These are phyloP conservation scores for Coendou prehensilis DNA, from an alignment of 2,797 vertebrate genomes.

Conservation along the genomic window DNA sequence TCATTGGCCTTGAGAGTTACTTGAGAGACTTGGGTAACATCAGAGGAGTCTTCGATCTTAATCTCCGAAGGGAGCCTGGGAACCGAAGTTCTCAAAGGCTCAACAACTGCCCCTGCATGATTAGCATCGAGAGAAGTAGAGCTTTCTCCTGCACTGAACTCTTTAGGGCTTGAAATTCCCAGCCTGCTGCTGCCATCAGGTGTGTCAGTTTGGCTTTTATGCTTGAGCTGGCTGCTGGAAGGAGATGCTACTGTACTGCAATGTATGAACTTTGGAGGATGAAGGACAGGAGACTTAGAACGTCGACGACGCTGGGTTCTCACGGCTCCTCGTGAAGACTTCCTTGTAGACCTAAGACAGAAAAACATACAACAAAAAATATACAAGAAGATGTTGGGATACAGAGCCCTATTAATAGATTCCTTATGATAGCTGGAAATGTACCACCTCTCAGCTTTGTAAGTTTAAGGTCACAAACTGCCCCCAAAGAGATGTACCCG, in stretches of 20 bases:
- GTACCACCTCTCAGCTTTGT: not conserved
- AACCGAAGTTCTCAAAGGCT: constrained; percentile 83
- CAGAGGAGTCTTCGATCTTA: constrained; percentile 82
- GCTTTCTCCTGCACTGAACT: constrained; percentile 83
- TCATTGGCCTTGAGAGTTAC: constrained; percentile 83
- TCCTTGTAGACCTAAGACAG: constrained; percentile 92
- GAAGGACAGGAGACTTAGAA: constrained; percentile 98
- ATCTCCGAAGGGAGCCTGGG: constrained; percentile 77
- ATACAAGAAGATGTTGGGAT: constrained; percentile 29
- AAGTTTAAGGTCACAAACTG: not conserved
- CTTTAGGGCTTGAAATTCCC: constrained; percentile 86
- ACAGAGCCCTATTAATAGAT: constrained; percentile 4
- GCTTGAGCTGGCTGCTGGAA: constrained; percentile 90
- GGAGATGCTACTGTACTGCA: constrained; percentile 91
- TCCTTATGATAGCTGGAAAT: not conserved
- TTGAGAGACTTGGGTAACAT: constrained; percentile 81
- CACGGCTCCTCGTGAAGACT: constrained; percentile 92
- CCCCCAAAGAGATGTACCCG: not conserved
- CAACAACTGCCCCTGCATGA: constrained; percentile 85
- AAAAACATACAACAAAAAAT: not conserved
- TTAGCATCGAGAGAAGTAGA: constrained; percentile 85
- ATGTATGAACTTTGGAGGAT: constrained; percentile 97
- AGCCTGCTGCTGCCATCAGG: constrained; percentile 84
- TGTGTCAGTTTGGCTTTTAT: constrained; percentile 89
- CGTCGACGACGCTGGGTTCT: constrained; percentile 95